A percentile compares a stretch with the other conserved stretches of the same genome.
Evolutionary conservation across 2,113 vertebrate species (phyloP).

Genomic region (Phrynocephalus versicolor): DNA sequence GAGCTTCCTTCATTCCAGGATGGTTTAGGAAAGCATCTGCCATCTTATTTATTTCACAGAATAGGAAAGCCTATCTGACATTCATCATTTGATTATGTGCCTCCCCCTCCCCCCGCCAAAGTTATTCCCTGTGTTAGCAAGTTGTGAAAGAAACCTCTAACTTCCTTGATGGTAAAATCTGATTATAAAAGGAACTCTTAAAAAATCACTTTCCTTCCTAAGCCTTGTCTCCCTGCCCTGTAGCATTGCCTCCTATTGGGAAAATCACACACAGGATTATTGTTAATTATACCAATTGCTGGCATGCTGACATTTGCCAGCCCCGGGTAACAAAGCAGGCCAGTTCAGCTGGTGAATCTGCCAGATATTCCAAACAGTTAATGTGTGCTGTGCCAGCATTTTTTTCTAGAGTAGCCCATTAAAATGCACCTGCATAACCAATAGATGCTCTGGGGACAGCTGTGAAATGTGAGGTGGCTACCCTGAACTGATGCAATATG

Average conservation of each 20-base stretch:
- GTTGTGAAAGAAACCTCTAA: background rate
- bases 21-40: background rate
- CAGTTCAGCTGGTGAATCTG: conserved; percentile 5
- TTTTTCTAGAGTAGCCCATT: background rate
- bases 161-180: background rate
- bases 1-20: background rate
- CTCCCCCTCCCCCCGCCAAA: no score
- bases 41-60: background rate
- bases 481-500: conserved; percentile 2
- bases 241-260: background rate
- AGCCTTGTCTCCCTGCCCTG: background rate
- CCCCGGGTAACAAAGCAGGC: background rate
- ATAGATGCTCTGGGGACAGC: conserved; percentile 4
- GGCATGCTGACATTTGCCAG: background rate
- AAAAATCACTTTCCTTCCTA: conserved; percentile 1
- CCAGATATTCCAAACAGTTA: conserved; percentile 5
- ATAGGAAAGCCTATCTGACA: background rate
- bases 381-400: background rate
- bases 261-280: conserved; percentile 4
- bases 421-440: conserved; percentile 5
- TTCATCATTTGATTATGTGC: background rate
- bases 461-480: background rate
- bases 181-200: conserved; percentile 2
- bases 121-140: background rate
- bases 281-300: conserved; percentile 6